These are phyloP conservation scores for Xiphorhynchus erythropygius DNA, from an alignment of 2,797 vertebrate species.

Conservation along the genomic window DNA sequence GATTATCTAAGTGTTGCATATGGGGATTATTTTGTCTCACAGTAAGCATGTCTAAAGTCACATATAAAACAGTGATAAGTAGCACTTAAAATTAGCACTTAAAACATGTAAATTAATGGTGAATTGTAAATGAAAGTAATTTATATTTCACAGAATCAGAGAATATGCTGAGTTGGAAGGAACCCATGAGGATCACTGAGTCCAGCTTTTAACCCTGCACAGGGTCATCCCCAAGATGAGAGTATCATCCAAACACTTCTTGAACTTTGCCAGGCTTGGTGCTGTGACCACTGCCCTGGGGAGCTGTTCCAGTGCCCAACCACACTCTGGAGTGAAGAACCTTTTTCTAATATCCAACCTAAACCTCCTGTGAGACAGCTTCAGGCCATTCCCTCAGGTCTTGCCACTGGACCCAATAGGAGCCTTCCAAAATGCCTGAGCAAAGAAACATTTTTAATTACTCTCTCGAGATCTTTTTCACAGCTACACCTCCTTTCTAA, in stretches of 20 bases:
- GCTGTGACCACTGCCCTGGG: background rate
- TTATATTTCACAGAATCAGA: background rate
- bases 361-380: background rate
- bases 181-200: background rate
- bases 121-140: background rate
- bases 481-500: background rate
- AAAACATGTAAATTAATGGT: background rate
- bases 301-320: background rate
- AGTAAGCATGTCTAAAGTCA: background rate
- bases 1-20: background rate
- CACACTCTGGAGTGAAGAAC: background rate
- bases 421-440: background rate
- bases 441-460: background rate
- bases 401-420: background rate
- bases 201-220: background rate
- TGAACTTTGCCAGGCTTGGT: background rate
- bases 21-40: background rate
- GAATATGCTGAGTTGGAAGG: background rate
- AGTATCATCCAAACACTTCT: background rate
- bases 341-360: background rate
- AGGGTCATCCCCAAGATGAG: background rate
- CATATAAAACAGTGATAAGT: background rate
- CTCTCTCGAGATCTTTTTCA: background rate
- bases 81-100: background rate
- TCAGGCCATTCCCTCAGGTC: background rate